Base-by-base conservation (phyloP, 2,113 vertebrate genomes). In the Genyomyrus donnyi region DNA sequence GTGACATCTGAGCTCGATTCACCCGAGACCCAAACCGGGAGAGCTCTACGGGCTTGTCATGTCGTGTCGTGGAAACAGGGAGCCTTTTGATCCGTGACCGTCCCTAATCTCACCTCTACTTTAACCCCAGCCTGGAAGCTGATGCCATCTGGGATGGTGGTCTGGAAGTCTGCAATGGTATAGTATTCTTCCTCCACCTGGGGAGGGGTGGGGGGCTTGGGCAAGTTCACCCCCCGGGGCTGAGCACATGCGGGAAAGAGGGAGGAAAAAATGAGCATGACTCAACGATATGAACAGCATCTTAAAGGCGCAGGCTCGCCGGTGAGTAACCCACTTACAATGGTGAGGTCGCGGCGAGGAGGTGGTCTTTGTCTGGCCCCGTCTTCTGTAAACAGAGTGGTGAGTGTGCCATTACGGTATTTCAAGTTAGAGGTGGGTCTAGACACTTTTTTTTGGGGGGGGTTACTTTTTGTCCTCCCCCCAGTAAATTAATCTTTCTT, bases 141-240 rank as follows among this genome's bases (percentile, higher is more conserved):
- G 92, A 99, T 99, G 13, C 98, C 98, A 0, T 99, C 98, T 0
- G 98, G 98, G 90, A 99, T 99, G 90, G 96, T 99, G 42, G 98
- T 99, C 95, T 99, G 98, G 95, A 99, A 99, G 90, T 99, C 98
- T 3, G 98, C 97, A 0, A 99, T 99, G 91, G 98, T 99, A 92
- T 99, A 99, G 92, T 97, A 99, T 87, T 99, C 98, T 90, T 99
- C 98, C 91, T 99, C 98, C 58, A 99, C 98, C 90, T 97, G 97
- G 5, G 98, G 98, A 2, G 98, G 97, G 66, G 97, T 91, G 0
- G 98, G 98, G 0, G 98, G 98, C 93, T 98, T 99, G 0, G 98
- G 98, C 77, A 99, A 94, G 92, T 98, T 97, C 91, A 97, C 70
- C 62, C 98, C 98, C 88, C 98, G 97, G 70, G 98, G 98, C 98